phyloP scores from a whole-genome alignment of 2,888 invertebrate genomes.

The Ophioninae sp. region DNA sequence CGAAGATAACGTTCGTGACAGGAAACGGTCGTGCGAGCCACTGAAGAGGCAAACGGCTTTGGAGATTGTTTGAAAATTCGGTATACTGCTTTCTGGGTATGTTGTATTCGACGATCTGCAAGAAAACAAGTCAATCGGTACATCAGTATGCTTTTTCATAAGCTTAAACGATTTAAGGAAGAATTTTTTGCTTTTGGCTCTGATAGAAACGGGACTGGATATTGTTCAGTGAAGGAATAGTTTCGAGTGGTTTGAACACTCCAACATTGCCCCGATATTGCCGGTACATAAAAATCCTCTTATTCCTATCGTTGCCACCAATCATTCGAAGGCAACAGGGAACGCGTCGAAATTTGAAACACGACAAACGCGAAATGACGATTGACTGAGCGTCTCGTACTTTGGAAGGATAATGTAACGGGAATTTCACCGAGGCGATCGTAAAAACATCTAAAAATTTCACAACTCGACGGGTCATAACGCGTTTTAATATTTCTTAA shows the following conservation, averaged over 20 bases:
- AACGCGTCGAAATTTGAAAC: neutral
- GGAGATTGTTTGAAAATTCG: slow-evolving; percentile 84
- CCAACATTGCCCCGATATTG: neutral
- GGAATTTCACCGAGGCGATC: slow-evolving; percentile 35
- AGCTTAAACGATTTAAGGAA: neutral
- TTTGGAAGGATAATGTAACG: slow-evolving; percentile 38
- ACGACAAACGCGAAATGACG: neutral
- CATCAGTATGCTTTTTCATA: neutral
- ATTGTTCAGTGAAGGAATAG: neutral
- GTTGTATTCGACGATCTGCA: slow-evolving; percentile 89
- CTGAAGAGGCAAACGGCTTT: slow-evolving; percentile 82
- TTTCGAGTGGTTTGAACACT: neutral
- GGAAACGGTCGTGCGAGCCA: slow-evolving; percentile 85
- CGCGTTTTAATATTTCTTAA: slow-evolving; percentile 65
- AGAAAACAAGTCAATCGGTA: slow-evolving; percentile 60
- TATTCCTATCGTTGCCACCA: neutral
- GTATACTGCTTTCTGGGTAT: slow-evolving; percentile 85
- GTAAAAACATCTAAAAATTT: slow-evolving; percentile 47
- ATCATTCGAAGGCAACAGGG: neutral
- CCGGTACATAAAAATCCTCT: neutral
- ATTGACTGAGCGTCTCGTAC: slow-evolving; percentile 4
- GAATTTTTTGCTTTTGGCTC: neutral
- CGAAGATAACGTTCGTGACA: slow-evolving; percentile 85
- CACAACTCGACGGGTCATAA: slow-evolving; percentile 40
- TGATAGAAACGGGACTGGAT: neutral